Base-by-base conservation (phyloP, 2,797 vertebrate genomes). In the Fratercula arctica region DNA sequence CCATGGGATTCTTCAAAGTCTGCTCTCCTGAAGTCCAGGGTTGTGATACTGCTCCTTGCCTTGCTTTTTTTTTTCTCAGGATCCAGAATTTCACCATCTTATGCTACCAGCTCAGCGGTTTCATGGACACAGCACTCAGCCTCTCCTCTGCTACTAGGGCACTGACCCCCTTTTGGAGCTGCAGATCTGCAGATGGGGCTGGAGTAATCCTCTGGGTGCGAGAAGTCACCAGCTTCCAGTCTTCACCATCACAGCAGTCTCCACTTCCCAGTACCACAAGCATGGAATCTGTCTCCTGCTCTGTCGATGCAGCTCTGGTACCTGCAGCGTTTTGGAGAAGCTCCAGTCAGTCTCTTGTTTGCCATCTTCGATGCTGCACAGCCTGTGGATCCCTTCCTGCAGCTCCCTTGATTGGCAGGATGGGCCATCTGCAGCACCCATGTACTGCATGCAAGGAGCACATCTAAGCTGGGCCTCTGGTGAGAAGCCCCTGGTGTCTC, bases 381-480 rank as follows among this genome's bases (percentile, higher is more conserved):
- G 29, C 12, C 43, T 51, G 37, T 41, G 39, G 37, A 41, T 8
- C 17, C 26, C 17, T 14, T 41, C 9, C n/a, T 64, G 33, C 43
- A 73, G 48, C 41, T 88, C 17, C 28, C 19, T 63, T 26, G 33
- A 11, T 10, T 46, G 25, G 16, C 26, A 41, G 37, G 16, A 51
- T 31, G 25, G 29, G 33, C 16, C 25, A 12, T 39, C 8, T 33
- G 17, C 64, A 75, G 45, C 14, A 66, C 15, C 6, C 13, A 28
- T 2, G 6, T 63, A 12, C 39, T 50, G 35, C 24, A 8, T 2
- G 23, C 0, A 2, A 73, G 50, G n/a, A 59, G 20, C 29, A 53
- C 0, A 0, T 33, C 37, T 73, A 39, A 84, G 24, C 39, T 43
- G 17, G 10, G 4, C 4, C 8, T 5, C 21, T 45, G 4, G 6